Conservation (phyloP, 2,797 vertebrate species). For the Lepilemur ruficaudatus region DNA sequence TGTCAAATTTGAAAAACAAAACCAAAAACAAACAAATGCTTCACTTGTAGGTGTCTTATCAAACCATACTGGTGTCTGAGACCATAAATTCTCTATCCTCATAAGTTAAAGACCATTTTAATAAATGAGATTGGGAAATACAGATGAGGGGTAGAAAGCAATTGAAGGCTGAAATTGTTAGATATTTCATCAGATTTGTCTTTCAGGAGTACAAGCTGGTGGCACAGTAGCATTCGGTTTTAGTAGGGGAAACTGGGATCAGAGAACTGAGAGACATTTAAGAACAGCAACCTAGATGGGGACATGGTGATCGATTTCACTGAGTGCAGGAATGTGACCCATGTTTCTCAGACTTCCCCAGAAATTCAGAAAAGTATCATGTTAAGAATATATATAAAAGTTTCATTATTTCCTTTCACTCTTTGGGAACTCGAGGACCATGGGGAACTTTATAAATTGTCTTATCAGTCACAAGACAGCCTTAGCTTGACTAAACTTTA, state of each 20-base stretch:
- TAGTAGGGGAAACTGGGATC: not conserved
- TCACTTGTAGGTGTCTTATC: not conserved
- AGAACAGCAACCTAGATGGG: not conserved
- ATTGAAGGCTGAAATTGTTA: not conserved
- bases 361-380: not conserved
- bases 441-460: not conserved
- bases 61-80: not conserved
- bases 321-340: not conserved
- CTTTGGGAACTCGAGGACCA: not conserved
- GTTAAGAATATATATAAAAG: not conserved
- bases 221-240: not conserved
- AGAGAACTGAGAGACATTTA: not conserved
- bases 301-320: not conserved
- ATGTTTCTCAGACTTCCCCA: not conserved
- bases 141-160: fast-evolving
- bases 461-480: not conserved
- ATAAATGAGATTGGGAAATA: not conserved
- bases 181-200: not conserved
- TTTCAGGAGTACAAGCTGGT: not conserved
- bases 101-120: not conserved
- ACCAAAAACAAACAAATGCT: not conserved
- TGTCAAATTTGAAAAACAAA: not conserved
- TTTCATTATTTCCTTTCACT: not conserved
- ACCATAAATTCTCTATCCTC: not conserved
- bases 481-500: not conserved